Conservation (phyloP, 1,140 invertebrate species). For the Ganaspis sp. region DNA sequence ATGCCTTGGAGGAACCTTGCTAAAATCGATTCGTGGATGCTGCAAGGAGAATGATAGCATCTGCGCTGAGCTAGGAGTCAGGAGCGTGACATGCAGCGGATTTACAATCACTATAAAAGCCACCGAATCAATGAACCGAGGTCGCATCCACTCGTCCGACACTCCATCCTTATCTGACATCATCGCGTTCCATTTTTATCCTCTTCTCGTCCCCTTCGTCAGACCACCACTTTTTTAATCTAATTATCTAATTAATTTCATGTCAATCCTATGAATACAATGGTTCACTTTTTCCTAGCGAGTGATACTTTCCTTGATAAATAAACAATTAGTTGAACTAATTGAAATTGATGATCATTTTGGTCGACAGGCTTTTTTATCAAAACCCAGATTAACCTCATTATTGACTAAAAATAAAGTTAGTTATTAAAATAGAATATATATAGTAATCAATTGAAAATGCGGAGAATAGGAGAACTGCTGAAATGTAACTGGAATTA, state of each 20-base stretch:
- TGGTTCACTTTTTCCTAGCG: too few species aligned
- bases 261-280: neutral
- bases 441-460: too few species aligned
- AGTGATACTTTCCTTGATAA: too few species aligned
- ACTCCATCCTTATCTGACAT: slow-evolving; percentile 46
- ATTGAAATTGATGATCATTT: too few species aligned
- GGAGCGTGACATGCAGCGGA: slow-evolving; percentile 55
- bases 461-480: too few species aligned
- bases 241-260: slow-evolving; percentile 8
- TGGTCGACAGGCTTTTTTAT: too few species aligned
- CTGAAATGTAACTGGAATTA: too few species aligned
- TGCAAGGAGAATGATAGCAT: slow-evolving; percentile 58
- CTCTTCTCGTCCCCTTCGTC: slow-evolving; percentile 14
- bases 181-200: slow-evolving; percentile 49
- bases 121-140: slow-evolving; percentile 58
- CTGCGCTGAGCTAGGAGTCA: slow-evolving; percentile 59
- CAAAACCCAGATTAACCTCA: too few species aligned
- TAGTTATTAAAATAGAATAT: too few species aligned
- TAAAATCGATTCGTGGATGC: slow-evolving; percentile 53
- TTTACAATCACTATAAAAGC: slow-evolving; percentile 55
- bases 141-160: slow-evolving; percentile 48
- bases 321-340: too few species aligned
- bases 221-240: neutral
- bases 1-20: slow-evolving; percentile 51
- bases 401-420: too few species aligned